Percentiles rank a stretch among this genome's conserved stretches.
Conservation (phyloP, 2,113 vertebrate species). For the Myotis yumanensis region DNA sequence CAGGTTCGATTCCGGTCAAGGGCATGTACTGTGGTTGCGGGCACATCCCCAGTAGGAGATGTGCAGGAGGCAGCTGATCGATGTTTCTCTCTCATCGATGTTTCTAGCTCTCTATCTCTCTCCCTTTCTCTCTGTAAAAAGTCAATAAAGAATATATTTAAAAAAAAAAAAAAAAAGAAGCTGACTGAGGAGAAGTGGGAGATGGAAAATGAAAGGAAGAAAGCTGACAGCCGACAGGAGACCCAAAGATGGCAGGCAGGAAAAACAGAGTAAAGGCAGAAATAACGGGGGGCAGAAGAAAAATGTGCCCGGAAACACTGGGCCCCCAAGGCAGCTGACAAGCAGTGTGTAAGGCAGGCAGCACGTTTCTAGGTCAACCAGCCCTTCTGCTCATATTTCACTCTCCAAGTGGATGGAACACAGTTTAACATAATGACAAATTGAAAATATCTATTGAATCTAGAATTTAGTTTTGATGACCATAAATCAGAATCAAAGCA, state of each 20-base stretch:
- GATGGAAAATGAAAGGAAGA: neutral
- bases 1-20: too few species aligned
- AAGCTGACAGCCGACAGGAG: neutral
- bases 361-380: neutral
- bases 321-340: neutral
- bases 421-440: neutral
- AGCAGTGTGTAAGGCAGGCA: accelerated
- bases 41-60: too few species aligned
- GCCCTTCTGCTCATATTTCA: neutral
- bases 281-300: neutral
- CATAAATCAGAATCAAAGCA: conserved; percentile 56
- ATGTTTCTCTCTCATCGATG: too few species aligned
- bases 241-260: neutral
- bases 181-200: neutral
- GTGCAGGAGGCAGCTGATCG: too few species aligned
- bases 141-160: too few species aligned
- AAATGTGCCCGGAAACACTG: accelerated
- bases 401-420: neutral
- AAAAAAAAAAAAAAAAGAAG: too few species aligned
- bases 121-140: too few species aligned
- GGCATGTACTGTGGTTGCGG: too few species aligned
- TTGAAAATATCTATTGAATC: neutral
- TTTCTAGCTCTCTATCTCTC: too few species aligned
- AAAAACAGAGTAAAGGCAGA: neutral
- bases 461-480: conserved; percentile 17